Conservation (phyloP, 2,113 vertebrate genomes). For the Plectropomus leopardus region DNA sequence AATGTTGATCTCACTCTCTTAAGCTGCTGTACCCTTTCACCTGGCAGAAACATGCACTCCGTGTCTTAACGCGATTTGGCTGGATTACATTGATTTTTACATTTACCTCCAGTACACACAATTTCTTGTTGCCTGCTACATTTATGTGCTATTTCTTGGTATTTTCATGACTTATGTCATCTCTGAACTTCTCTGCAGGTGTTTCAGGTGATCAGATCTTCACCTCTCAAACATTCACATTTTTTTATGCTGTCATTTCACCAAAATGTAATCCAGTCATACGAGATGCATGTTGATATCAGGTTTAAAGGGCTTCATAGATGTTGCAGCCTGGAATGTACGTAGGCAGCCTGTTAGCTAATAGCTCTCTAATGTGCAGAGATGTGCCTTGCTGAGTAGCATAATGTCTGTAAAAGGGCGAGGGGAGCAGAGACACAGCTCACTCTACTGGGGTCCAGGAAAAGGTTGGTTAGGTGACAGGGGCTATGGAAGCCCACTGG, state of each 20-base stretch:
- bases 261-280: constrained; percentile 15
- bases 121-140: neutral
- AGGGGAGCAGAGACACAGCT: constrained; percentile 1
- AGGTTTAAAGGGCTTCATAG: constrained; percentile 8
- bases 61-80: neutral
- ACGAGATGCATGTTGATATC: constrained; percentile 4
- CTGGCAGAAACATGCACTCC: constrained; percentile 11
- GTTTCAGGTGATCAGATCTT: no score
- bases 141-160: neutral
- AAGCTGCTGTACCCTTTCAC: neutral
- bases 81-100: constrained; percentile 16
- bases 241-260: neutral
- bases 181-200: neutral
- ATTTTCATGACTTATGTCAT: neutral
- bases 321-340: constrained; percentile 4
- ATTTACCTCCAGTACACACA: neutral
- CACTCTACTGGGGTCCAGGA: constrained; percentile 31
- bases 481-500: neutral
- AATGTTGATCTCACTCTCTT: neutral
- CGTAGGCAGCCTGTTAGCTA: constrained; percentile 9
- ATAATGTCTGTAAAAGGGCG: constrained; percentile 48
- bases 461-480: constrained; percentile 5
- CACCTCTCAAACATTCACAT: neutral
- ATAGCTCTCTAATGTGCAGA: constrained; percentile 31
- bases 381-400: constrained; percentile 57